A percentile compares a stretch with the other conserved stretches of the same genome.
phyloP scores from a whole-genome alignment of 2,797 vertebrate genomes.

The Mormyrops attenuatus region DNA sequence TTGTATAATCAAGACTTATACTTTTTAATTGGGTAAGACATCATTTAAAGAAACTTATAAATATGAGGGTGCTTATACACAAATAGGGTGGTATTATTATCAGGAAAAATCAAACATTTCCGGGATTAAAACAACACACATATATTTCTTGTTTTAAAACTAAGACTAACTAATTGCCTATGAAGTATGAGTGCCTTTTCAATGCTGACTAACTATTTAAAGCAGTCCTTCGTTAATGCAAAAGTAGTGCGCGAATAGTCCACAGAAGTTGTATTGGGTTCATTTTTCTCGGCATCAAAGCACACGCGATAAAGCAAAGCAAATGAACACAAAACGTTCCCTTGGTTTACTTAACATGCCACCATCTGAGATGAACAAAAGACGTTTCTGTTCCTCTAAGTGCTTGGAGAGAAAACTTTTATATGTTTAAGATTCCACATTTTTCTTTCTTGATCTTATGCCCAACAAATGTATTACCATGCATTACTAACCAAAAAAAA shows the following conservation, averaged over 20 bases:
- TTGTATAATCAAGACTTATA: background rate
- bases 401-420: background rate
- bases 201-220: background rate
- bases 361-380: background rate
- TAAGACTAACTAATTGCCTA: background rate
- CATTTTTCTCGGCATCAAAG: background rate
- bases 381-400: background rate
- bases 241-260: background rate
- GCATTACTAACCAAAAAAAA: background rate
- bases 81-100: background rate
- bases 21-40: background rate
- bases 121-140: background rate
- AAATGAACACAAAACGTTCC: background rate
- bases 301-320: background rate
- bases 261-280: background rate
- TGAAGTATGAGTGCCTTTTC: background rate
- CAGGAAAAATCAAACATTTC: background rate
- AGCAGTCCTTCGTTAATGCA: background rate
- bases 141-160: background rate
- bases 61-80: background rate
- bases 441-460: background rate
- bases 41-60: background rate
- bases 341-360: background rate
- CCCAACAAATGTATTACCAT: background rate
- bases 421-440: background rate